Evolutionary conservation across 2,888 invertebrate species (phyloP), one percentile per base, ranked within the genome.

Genomic region (Heteromurus nitidus): DNA sequence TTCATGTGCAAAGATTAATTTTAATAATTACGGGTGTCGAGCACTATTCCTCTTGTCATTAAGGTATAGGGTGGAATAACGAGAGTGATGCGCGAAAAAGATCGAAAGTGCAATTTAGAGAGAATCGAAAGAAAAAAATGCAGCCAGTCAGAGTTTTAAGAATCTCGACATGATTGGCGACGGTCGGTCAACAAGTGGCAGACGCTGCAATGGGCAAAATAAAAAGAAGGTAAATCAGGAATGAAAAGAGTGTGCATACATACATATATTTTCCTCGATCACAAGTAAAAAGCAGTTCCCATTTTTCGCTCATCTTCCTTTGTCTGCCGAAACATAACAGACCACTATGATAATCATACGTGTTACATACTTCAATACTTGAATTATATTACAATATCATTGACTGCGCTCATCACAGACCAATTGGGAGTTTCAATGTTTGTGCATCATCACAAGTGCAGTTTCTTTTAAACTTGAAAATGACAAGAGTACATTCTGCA

Each of bases 21-120:
- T 70, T 70, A 62, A 79, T 79, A 79, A 79, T 79, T 79, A 79
- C 47, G 60, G 79, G 79, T 70, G 70, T 47, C 62, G 30, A 13
- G 65, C 31, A 36, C 65, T 68, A 53, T 68, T 22, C 72, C 64
- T 70, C 79, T 55, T 79, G 79, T 79, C 79, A 79, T 72, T 79
- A 75, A 50, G 42, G 47, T 50, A 36, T 72, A 28, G 28, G 16
- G 7, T 18, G 16, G 2, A 28, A 28, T 3, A 28, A n/a, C 11
- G n/a, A 60, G n/a, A 60, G 18, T 28, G 28, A 60, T 60, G n/a
- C 16, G n/a, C 26, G 47, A 22, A 60, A 72, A 60, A 24, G 58
- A 26, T 30, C 5, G 55, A 55, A 55, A 60, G 68, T 30, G 53
- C 30, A 68, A 50, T 53, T 68, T 65, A 58, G 28, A 28, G 28